These are phyloP conservation scores for Lobophora halterata DNA, from an alignment of 2,888 invertebrate genomes.

Conservation along the genomic window DNA sequence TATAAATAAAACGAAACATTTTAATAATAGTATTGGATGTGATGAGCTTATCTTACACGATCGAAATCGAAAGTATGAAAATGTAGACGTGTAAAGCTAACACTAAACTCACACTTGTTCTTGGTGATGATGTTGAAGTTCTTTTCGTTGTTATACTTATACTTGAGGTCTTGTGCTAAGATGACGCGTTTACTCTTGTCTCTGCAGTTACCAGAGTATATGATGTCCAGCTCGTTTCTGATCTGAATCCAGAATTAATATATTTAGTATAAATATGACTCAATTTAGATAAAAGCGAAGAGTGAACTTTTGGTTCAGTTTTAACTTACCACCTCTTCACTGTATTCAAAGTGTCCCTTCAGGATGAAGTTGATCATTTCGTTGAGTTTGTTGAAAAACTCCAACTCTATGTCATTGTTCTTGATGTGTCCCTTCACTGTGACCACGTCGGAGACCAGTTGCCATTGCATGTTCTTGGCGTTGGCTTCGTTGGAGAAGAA, in stretches of 20 bases:
- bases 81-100: no score
- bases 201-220: constrained; percentile 80
- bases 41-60: no score
- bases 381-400: constrained; percentile 81
- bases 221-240: constrained; percentile 76
- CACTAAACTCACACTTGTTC: constrained; percentile 63
- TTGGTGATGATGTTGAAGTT: constrained; percentile 75
- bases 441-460: constrained; percentile 75
- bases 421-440: constrained; percentile 69
- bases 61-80: no score
- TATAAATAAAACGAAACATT: background rate
- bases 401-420: constrained; percentile 64
- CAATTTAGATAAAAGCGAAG: no score
- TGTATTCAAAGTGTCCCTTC: constrained; percentile 76
- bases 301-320: no score
- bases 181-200: constrained; percentile 79
- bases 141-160: constrained; percentile 50
- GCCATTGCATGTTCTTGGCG: constrained; percentile 59
- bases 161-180: constrained; percentile 65
- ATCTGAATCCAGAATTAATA: constrained; percentile 38
- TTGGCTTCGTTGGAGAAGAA: constrained; percentile 53
- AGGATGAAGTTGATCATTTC: constrained; percentile 82
- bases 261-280: no score
- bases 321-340: constrained; percentile 56
- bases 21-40: no score